Evolutionary conservation across 2,888 invertebrate species (phyloP).

Genomic region (Eumerus sabulonum): DNA sequence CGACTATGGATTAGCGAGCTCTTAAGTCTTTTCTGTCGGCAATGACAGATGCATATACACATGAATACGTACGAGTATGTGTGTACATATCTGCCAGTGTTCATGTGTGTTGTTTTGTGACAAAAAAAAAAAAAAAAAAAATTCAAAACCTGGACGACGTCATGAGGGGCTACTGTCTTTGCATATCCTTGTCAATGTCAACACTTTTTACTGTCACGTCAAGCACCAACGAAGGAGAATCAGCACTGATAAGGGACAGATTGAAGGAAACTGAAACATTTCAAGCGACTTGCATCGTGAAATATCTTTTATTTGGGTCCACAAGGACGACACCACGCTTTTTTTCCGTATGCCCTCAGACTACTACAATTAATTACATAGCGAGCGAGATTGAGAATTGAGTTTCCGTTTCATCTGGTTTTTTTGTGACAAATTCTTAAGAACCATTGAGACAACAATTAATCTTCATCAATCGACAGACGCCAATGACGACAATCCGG

Average conservation of each 20-base stretch:
- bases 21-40: conserved; percentile 19
- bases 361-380: conserved; percentile 66
- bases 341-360: conserved; percentile 32
- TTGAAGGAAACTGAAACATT: conserved; percentile 44
- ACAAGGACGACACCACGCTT: conserved; percentile 16
- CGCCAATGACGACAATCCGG: conserved; percentile 59
- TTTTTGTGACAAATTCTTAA: conserved; percentile 53
- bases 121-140: too few species aligned
- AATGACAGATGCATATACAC: neutral
- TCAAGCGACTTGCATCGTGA: neutral
- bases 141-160: conserved; percentile 41
- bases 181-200: conserved; percentile 68
- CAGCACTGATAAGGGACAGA: conserved; percentile 42
- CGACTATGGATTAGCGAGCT: conserved; percentile 50
- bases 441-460: conserved; percentile 52
- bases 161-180: conserved; percentile 68
- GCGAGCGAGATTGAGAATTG: conserved; percentile 24
- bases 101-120: conserved; percentile 13
- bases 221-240: conserved; percentile 43
- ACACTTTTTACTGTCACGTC: conserved; percentile 43
- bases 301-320: conserved; percentile 28
- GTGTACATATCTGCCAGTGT: too few species aligned
- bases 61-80: neutral
- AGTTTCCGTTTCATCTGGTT: conserved; percentile 18
- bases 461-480: conserved; percentile 59